phyloP scores from a whole-genome alignment of 1,140 invertebrate species.

The Argopecten irradians region DNA sequence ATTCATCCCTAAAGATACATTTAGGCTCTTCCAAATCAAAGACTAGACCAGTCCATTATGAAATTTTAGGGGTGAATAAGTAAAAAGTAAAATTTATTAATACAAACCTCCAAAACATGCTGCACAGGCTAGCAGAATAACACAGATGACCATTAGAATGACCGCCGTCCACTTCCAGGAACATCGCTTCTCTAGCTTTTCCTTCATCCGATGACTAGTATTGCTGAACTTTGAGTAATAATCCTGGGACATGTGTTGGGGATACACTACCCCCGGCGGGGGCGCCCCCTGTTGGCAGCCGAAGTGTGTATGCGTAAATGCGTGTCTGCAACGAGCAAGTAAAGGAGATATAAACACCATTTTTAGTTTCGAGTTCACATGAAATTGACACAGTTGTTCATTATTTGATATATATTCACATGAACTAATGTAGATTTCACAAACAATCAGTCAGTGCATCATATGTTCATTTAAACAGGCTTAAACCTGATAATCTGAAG shows the following conservation, averaged over 20 bases:
- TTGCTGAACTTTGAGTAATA: slow-evolving; percentile 93
- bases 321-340: slow-evolving; percentile 76
- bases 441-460: neutral
- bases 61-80: no score
- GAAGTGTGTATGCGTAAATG: slow-evolving; percentile 81
- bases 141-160: slow-evolving; percentile 87
- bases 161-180: slow-evolving; percentile 94
- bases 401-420: neutral
- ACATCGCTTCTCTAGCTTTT: slow-evolving; percentile 79
- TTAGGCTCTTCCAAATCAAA: no score
- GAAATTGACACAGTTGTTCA: slow-evolving; percentile 6
- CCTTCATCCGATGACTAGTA: slow-evolving; percentile 83
- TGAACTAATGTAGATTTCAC: neutral
- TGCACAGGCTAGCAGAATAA: slow-evolving; percentile 87
- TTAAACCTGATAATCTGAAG: neutral
- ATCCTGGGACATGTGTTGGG: slow-evolving; percentile 83
- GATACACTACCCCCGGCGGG: slow-evolving; percentile 80
- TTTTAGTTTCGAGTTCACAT: neutral
- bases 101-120: slow-evolving; percentile 92
- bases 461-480: neutral
- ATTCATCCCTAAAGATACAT: no score
- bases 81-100: no score
- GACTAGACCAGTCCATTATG: no score
- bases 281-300: slow-evolving; percentile 83
- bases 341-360: slow-evolving; percentile 33